Evolutionary conservation across 2,888 invertebrate species (phyloP), one percentile per base, ranked within the genome.

Genomic region (Punctoribates punctum): DNA sequence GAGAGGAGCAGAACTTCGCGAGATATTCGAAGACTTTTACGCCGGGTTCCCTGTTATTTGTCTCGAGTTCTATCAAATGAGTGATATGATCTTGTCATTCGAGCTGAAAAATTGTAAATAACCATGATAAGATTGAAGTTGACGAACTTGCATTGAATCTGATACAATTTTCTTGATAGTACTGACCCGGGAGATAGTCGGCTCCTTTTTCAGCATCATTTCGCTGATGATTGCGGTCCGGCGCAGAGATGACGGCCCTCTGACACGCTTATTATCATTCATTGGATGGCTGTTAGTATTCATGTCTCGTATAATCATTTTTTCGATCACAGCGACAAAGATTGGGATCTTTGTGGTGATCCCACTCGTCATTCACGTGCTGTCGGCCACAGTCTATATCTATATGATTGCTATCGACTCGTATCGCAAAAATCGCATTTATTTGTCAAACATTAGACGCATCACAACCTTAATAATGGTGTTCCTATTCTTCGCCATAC

Each of bases 21-120:
- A 80, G 57, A 80, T 81, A 70, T 81, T 81, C 54, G 79, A 80
- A 67, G 80, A 81, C 38, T 81, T 81, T 60, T 81, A 80, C 60
- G 79, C 81, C 11, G 81, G 80, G 0, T 78, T 81, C 38, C 73
- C 78, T n/a, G 79, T 79, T 67, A 34, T 81, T 4, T 27, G 80
- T 15, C 62, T 81, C 29, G 80, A 81, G 62, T 38, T 80, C 20
- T 80, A 80, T 67, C 78, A 65, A 65, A 23, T 65, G 17, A 38
- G 60, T 8, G 23, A 25, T 9, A 11, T 1, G 13, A 70, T 23
- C n/a, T 29, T 27, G 38, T 48, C 13, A 51, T 17, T 46, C 46
- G n/a, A n/a, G 46, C 25, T 5, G 11, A 20, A 29, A 9, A 54
- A 48, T 60, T 60, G 17, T 74, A 23, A n/a, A 13, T 25, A 25